Evolutionary conservation across 2,113 vertebrate species (phyloP), one percentile per base, ranked within the genome.

Genomic region (Gobius niger): DNA sequence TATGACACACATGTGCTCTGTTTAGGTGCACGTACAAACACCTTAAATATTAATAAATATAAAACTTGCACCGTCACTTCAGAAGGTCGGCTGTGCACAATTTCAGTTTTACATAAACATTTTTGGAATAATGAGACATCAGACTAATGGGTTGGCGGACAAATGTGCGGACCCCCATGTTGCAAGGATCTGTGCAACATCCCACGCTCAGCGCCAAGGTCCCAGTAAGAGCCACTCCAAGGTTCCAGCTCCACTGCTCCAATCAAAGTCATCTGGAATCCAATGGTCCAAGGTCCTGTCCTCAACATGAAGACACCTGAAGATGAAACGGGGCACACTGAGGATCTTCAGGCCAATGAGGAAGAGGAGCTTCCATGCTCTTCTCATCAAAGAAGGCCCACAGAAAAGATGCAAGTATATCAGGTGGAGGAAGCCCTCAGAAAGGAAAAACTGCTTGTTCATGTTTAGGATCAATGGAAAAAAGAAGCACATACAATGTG

Each of bases 401-500:
- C 46, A 1, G 63, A 67, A 13, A 76, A 14, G 56, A 67, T 71
- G 57, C 44, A 9, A 16, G n/a, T 18, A 49, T 63, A 34, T 44
- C 41, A 71, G 9, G 15, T 0, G 44, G 68, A 80, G 41, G 57
- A 75, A 64, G 60, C 64, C 13, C 12, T 47, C 13, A 65, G 19
- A 71, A 75, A 61, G 57, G 64, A 59, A 9, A 59, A 61, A 61
- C 12, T 19, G 42, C 34, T 80, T 3, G 4, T 34, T 47, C n/a
- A 50, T 1, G 6, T 72, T 42, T 72, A 64, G 51, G 69, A 68
- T 11, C 44, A 72, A 44, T 72, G 64, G 64, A 77, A 67, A 18
- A 64, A 16, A 0, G 6, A 68, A 49, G 60, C 18, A 72, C 7
- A 34, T 44, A 64, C 4, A 1, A 9, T 52, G 16, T 18, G 47